Evolutionary conservation across 2,113 vertebrate species (phyloP), one percentile per base, ranked within the genome.

Genomic region (Acrocephalus kingi): DNA sequence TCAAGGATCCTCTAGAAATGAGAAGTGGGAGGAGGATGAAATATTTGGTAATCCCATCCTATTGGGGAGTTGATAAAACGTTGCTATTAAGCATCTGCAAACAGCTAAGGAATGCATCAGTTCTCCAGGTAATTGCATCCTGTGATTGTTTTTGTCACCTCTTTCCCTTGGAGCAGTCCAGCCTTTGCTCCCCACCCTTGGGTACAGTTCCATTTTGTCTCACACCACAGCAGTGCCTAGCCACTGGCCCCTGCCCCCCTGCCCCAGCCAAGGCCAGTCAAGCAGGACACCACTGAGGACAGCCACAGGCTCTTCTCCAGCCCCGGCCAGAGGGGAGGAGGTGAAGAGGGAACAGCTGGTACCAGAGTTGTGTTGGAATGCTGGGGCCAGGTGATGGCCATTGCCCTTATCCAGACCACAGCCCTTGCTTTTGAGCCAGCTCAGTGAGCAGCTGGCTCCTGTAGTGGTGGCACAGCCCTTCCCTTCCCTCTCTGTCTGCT

Each of bases 271-370:
- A 59, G 39, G 30, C 10, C 2, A 6, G 10, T 25, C 56, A 61
- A 14, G 5, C 2, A 0, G 1, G 48, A n/a, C 10, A 25, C 7
- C 0, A 0, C 22, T 23, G 33, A 25, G 25, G 49, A 55, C 0
- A 3, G 45, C 13, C 2, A 1, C 2, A 9, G 49, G 55, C 18
- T 64, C 30, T 59, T 43, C 46, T 76, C 45, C 39, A 69, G 41
- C 28, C 21, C 22, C 9, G 11, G 55, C 24, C 59, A 43, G 64
- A 58, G 15, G 13, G 23, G 11, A 58, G 45, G 48, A 83, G 22
- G 10, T 21, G 17, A 84, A 46, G 33, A 24, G 13, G 15, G 35
- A 48, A 45, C 1, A 11, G 6, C 18, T 17, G 11, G 20, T 61
- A 25, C 8, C 1, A 6, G 78, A 7, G 12, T 19, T 3, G 1